phyloP scores from a whole-genome alignment of 30 jellyfish, hydroid and myxozoan species.

The Morbakka virulenta region DNA sequence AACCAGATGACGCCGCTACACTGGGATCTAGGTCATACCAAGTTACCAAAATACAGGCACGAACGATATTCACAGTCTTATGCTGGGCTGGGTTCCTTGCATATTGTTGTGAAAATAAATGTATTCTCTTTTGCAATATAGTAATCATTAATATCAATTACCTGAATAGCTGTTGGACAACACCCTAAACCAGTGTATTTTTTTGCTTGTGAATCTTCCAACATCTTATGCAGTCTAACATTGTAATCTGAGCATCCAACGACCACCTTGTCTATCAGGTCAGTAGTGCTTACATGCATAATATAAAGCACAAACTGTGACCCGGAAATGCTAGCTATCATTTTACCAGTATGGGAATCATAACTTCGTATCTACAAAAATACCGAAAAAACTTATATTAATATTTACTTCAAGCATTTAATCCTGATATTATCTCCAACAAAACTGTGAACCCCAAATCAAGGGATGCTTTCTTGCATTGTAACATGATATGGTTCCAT shows the following conservation, averaged over 20 bases:
- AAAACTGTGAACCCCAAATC: too few species aligned
- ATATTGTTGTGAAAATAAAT: too few species aligned
- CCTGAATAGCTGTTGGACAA: constrained; percentile 66
- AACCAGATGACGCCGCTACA: too few species aligned
- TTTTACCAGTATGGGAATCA: background rate
- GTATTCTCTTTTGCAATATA: background rate
- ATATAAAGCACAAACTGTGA: constrained; percentile 43
- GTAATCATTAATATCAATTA: background rate
- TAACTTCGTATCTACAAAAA: background rate
- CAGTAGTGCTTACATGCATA: constrained; percentile 3
- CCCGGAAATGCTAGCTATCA: constrained; percentile 13
- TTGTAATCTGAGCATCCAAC: constrained; percentile 71
- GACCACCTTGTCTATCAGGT: constrained; percentile 5
- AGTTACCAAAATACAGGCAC: too few species aligned
- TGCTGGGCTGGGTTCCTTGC: too few species aligned
- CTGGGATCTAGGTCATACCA: too few species aligned
- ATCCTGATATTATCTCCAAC: too few species aligned
- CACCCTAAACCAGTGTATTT: constrained; percentile 21
- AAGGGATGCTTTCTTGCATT: too few species aligned
- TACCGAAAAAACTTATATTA: too few species aligned
- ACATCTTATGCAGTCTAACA: constrained; percentile 50
- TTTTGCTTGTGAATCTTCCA: constrained; percentile 1
- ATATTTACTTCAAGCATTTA: too few species aligned
- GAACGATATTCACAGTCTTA: too few species aligned
- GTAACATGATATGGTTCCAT: too few species aligned